Evolutionary conservation across 2,888 invertebrate species (phyloP), one percentile per base, ranked within the genome.

Genomic region (Aphidius colemani): DNA sequence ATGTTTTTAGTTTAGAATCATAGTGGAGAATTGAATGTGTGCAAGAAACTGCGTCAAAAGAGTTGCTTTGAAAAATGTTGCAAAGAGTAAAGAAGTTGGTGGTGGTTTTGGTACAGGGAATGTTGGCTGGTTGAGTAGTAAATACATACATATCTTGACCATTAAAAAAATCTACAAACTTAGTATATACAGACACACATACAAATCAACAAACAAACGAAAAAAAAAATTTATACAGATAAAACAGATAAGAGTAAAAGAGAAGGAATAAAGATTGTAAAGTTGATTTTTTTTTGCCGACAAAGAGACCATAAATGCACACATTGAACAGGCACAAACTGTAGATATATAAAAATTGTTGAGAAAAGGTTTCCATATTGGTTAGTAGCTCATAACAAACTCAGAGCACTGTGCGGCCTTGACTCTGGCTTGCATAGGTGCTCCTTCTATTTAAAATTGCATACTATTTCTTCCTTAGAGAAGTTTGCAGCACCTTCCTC

Each of bases 381-480:
- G 76, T 76, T 78, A 75, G 77, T 75, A 76, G 76, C 74, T 75
- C 75, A 76, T 72, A 61, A 76, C 76, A 74, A 66, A 59, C 68
- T 70, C 78, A 86, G 88, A 88, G 88, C 88, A 88, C 86, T 88
- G 88, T 86, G 88, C 88, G 88, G 86, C 89, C 89, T 89, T 89
- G 89, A 89, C 88, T 88, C 87, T 80, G 81, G 85, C 71, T 71
- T 68, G 68, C 67, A 68, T 67, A 63, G 56, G 59, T 61, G 53
- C 64, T 69, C 61, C 68, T 65, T 66, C 65, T 60, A 30, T 30
- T 30, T 30, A 5, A 30, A 5, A 30, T 30, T 5, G 5, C 5
- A 30, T 30, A 30, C 4, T 30, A 59, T 67, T 68, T 68, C 67
- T 53, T 50, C 58, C 68, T 50, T 30, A 30, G 5, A 30, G 5